Percentiles rank a stretch among this genome's conserved stretches.
These are phyloP conservation scores for Mya arenaria DNA, from an alignment of 1,140 invertebrate genomes.

Conservation along the genomic window DNA sequence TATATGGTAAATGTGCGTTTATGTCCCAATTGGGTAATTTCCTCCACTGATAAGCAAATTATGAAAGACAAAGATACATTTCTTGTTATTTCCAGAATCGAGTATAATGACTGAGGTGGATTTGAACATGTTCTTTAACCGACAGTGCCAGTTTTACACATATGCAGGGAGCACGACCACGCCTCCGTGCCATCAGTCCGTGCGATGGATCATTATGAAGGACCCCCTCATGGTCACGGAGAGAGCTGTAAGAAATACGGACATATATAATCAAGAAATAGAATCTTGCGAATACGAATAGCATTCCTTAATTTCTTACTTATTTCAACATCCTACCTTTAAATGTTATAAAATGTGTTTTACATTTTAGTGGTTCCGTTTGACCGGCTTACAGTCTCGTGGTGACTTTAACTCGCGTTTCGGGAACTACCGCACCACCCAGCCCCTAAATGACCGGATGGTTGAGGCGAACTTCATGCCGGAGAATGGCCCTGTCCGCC, in stretches of 20 bases:
- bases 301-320: too few relatives aligned
- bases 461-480: slow-evolving; percentile 41
- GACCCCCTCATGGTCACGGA: slow-evolving; percentile 54
- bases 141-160: slow-evolving; percentile 43
- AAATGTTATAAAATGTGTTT: too few relatives aligned
- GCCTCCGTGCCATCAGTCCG: slow-evolving; percentile 46
- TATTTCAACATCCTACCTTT: too few relatives aligned
- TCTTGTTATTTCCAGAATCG: slow-evolving; percentile 17
- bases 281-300: too few relatives aligned
- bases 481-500: not conserved
- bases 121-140: slow-evolving; percentile 49
- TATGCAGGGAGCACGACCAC: slow-evolving; percentile 47
- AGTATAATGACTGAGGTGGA: slow-evolving; percentile 32
- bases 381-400: slow-evolving; percentile 41
- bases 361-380: slow-evolving; percentile 43
- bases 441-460: slow-evolving; percentile 44
- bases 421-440: slow-evolving; percentile 54
- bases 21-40: too few relatives aligned
- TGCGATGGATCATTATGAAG: slow-evolving; percentile 49
- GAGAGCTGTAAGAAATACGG: slow-evolving; percentile 46
- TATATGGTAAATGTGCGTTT: too few relatives aligned
- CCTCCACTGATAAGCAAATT: too few relatives aligned
- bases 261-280: too few relatives aligned
- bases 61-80: too few relatives aligned
- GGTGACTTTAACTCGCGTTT: slow-evolving; percentile 50